Evolutionary conservation across 2,113 vertebrate genomes (phyloP).

Genomic region (Thymallus thymallus): DNA sequence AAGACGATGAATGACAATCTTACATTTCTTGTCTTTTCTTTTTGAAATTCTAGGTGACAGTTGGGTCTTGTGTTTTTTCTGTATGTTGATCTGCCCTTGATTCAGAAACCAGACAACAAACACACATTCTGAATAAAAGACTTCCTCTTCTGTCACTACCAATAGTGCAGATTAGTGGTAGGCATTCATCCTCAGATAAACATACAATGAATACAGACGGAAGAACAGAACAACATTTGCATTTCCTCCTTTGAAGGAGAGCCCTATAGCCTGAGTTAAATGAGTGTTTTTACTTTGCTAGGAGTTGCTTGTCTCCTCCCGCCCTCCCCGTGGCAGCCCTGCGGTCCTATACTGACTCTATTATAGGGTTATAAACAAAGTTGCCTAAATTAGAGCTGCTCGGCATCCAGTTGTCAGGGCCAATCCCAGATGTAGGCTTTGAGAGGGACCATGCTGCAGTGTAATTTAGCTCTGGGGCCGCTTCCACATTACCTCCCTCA

Average conservation of each 20-base stretch:
- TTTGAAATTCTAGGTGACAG: background rate
- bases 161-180: no score
- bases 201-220: background rate
- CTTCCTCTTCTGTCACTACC: background rate
- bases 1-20: background rate
- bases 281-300: constrained; percentile 40
- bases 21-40: constrained; percentile 25
- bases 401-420: constrained; percentile 75
- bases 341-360: constrained; percentile 70
- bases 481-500: constrained; percentile 37
- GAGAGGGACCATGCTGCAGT: constrained; percentile 72
- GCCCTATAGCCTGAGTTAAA: constrained; percentile 52
- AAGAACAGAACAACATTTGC: background rate
- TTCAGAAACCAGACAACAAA: background rate
- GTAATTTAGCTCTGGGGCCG: constrained; percentile 65
- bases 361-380: constrained; percentile 80
- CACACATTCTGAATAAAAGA: background rate
- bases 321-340: constrained; percentile 43
- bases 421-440: constrained; percentile 78
- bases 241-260: constrained; percentile 5
- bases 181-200: background rate
- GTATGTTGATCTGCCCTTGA: background rate
- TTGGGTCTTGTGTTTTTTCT: background rate
- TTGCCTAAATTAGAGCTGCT: constrained; percentile 80
- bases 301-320: constrained; percentile 31